Percentiles rank a stretch among this genome's conserved stretches.
These are phyloP conservation scores for Gallinago stenura DNA, from an alignment of 2,797 vertebrate genomes.

Conservation along the genomic window DNA sequence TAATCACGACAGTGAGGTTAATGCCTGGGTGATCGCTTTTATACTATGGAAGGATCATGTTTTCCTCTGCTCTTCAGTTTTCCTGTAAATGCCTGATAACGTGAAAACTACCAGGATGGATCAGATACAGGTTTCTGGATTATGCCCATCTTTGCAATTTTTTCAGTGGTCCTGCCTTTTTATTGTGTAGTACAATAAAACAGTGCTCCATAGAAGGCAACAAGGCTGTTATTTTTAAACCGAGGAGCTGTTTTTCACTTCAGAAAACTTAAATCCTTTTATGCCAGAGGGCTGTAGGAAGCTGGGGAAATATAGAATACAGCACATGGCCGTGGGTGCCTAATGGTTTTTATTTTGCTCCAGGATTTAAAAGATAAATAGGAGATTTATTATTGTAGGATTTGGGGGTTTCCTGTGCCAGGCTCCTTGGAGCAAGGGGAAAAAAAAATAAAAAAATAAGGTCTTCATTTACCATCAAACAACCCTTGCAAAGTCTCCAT, in stretches of 20 bases:
- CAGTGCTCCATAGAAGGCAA: not conserved
- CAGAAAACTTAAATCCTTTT: not conserved
- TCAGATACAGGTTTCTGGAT: not conserved
- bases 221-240: not conserved
- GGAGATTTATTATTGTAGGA: conserved; percentile 45
- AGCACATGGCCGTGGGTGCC: not conserved
- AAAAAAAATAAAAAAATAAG: not conserved
- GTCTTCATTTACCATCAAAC: conserved; percentile 22
- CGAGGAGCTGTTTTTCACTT: not conserved
- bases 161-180: not conserved
- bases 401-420: conserved; percentile 49
- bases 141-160: not conserved
- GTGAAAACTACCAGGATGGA: not conserved
- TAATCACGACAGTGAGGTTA: not conserved
- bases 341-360: conserved; percentile 41
- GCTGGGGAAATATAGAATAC: not conserved
- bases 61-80: not conserved
- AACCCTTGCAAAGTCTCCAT: conserved; percentile 5
- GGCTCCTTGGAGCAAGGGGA: not conserved
- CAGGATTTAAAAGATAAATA: conserved; percentile 52
- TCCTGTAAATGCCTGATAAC: not conserved
- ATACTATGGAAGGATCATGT: not conserved
- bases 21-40: not conserved
- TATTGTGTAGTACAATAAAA: not conserved
- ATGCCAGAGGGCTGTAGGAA: not conserved